Percentiles rank a stretch among this genome's conserved stretches.
phyloP scores from a whole-genome alignment of 2,888 invertebrate genomes.

The Julus scanicus region DNA sequence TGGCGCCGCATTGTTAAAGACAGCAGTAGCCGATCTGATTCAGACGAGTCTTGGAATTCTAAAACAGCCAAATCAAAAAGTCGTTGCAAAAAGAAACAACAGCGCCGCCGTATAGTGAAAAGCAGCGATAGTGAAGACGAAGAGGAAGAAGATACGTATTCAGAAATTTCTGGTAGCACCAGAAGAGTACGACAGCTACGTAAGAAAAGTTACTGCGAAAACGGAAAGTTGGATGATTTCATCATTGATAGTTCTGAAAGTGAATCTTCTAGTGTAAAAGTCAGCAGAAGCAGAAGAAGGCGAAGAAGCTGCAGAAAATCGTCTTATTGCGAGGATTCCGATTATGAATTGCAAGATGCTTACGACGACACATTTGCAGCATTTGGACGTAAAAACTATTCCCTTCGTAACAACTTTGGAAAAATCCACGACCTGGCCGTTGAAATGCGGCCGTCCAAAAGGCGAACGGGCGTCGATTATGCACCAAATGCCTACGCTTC shows the following conservation, averaged over 20 bases:
- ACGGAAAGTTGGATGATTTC: not conserved
- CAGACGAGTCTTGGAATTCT: not conserved
- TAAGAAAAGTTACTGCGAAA: not conserved
- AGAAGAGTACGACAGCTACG: not conserved
- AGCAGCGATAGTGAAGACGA: not conserved
- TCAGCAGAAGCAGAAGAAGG: not conserved
- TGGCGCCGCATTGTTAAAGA: not conserved
- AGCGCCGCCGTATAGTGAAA: not conserved
- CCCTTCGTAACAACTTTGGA: not conserved
- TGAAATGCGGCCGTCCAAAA: not conserved
- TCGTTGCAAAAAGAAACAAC: not conserved
- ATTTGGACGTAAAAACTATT: not conserved
- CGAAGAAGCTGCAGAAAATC: not conserved
- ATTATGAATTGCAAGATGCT: not conserved
- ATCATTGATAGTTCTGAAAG: not conserved
- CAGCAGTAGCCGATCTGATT: not conserved
- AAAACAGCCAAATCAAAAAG: not conserved
- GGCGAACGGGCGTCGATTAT: not conserved
- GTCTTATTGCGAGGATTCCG: not conserved
- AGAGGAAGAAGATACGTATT: not conserved
- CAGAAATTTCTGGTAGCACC: not conserved
- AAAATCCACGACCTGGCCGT: not conserved
- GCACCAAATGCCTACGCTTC: not conserved
- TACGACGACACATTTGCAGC: not conserved
- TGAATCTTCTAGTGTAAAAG: not conserved